Base-by-base conservation (phyloP, 1,140 invertebrate genomes). In the Paralvinella palmiformis region DNA sequence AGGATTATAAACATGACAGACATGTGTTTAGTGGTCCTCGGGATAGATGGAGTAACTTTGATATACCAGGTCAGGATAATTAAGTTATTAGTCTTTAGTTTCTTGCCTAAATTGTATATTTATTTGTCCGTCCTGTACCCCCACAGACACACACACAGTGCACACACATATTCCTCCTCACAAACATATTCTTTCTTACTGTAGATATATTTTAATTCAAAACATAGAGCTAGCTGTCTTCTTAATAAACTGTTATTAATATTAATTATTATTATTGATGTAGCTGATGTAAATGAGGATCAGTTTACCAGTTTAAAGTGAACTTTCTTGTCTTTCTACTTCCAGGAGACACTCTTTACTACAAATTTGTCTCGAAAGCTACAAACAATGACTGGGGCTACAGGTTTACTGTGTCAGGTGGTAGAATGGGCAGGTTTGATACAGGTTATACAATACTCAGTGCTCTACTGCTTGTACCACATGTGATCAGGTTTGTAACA, bases 401-500 rank as follows among this genome's bases (percentile, higher is more conserved):
- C 67, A 77, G 75, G 68, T 79, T 79, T 63, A 78, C 72, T 5
- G 74, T 78, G n/a, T 71, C 71, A 7, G 74, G 75, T 29, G 75
- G 75, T 20, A 72, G 69, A 17, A 65, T 73, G 33, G 77, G 76
- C 63, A 73, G 78, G 50, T 79, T 80, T 67, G 73, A 78, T 58
- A 80, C 78, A 32, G 78, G 78, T 44, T 73, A 79, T 69, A 69
- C 70, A 36, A 77, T 80, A 31, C 69, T 80, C 0, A 70, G 76
- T 63, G 64, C 68, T 50, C 71, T 80, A 15, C 68, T 80, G 1
- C 72, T 72, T 41, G 27, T 37, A 15, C 62, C 65, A 17, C 17
- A 31, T 27, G 45, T 55, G 0, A 31, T 32, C 20, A 63, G 62
- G 65, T 67, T 7, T 35, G 48, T 56, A 17, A 20, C 29, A 33